Base-by-base conservation (phyloP, 2,113 vertebrate species). In the Trachemys scripta region DNA sequence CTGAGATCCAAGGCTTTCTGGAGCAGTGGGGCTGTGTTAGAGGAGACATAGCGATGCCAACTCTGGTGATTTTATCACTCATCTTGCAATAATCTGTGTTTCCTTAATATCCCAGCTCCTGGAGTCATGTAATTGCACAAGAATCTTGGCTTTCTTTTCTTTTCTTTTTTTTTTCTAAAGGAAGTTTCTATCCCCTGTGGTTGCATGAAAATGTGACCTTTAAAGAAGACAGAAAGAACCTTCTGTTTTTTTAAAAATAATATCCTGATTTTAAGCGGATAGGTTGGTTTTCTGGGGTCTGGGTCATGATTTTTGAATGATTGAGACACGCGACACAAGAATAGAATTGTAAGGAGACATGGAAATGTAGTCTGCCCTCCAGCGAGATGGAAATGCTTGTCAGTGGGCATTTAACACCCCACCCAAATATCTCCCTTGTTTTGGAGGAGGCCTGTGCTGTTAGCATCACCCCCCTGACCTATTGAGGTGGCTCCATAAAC, bases 161-260 rank as follows among this genome's bases (percentile, higher is more conserved):
- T 83, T 50, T 4, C 45, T 45, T 45, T 45, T 50, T 2, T 0
- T 88, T 72, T 8, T 3, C 62, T 69, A 35, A 85, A 95, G 89
- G 91, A 93, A 87, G 83, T 96, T 96, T 87, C 95, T 90, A 69
- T 94, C 85, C 91, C 83, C 80, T 51, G 20, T 0, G 1, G 92
- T 90, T 14, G 35, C 89, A 84, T 93, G 84, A 82, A 96, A 87
- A 84, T 11, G 50, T 1, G 86, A 92, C 80, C 87, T 94, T 93
- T 69, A 42, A 90, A 92, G 75, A 5, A 9, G 76, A 81, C 81
- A 88, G 25, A 50, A 79, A 81, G 94, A 47, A 42, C 0, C 22
- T 94, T 57, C 53, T 22, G 45, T 80, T 19, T 19, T 20, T 19
- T 91, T 2, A 78, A n/a, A 14, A 25, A 78, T 25, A 25, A 25